Conservation (phyloP, 2,888 invertebrate species). For the Lasioglossum zephyrum region DNA sequence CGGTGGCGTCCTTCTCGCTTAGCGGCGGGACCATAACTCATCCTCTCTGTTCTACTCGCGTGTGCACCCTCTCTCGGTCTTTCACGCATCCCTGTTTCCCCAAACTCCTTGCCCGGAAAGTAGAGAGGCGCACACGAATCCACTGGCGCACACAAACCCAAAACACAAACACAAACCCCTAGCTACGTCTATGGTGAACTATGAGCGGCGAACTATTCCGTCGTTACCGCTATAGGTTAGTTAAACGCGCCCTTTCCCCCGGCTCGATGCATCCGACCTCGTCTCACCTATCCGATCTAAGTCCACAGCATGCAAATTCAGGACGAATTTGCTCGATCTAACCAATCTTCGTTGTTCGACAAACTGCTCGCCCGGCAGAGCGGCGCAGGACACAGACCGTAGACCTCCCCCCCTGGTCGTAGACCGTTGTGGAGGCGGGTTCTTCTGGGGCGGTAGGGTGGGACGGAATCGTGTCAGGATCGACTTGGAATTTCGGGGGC, state of each 20-base stretch:
- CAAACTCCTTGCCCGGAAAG: slow-evolving; percentile 32
- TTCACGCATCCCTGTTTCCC: slow-evolving; percentile 5
- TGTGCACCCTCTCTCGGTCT: neutral
- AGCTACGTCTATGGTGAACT: slow-evolving; percentile 64
- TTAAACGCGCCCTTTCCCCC: slow-evolving; percentile 63
- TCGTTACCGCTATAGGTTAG: slow-evolving; percentile 72
- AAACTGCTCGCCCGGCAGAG: slow-evolving; percentile 61
- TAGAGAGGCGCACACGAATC: slow-evolving; percentile 1
- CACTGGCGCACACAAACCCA: neutral
- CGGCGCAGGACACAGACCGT: slow-evolving; percentile 24
- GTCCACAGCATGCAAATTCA: slow-evolving; percentile 80
- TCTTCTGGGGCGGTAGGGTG: neutral
- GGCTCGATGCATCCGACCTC: slow-evolving; percentile 15
- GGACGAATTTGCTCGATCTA: slow-evolving; percentile 74
- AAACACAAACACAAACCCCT: slow-evolving; percentile 9
- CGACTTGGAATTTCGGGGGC: slow-evolving; percentile 67
- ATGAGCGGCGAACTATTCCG: slow-evolving; percentile 71
- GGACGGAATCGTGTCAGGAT: slow-evolving; percentile 55
- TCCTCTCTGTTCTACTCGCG: slow-evolving; percentile 9
- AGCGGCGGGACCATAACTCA: slow-evolving; percentile 7
- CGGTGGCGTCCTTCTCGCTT: neutral
- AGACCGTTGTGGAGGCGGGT: neutral
- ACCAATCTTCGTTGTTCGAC: slow-evolving; percentile 77
- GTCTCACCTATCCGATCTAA: slow-evolving; percentile 73
- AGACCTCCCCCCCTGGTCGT: neutral